phyloP scores from a whole-genome alignment of 2,888 invertebrate genomes.

The Gymnoscelis rufifasciata region DNA sequence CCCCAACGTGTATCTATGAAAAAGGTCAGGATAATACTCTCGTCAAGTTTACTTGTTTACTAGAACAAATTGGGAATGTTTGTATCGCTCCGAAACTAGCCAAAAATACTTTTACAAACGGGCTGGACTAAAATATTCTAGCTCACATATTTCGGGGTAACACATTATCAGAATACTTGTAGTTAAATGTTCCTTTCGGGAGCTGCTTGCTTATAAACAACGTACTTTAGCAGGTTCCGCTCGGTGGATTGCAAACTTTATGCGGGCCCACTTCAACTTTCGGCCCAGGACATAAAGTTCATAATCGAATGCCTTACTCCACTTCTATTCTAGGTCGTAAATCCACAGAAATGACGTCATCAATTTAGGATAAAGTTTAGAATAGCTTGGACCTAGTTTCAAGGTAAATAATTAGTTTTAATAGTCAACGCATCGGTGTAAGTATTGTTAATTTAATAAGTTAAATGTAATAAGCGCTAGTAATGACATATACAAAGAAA shows the following conservation, averaged over 20 bases:
- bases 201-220: conserved; percentile 22
- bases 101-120: no score
- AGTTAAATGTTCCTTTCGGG: conserved; percentile 21
- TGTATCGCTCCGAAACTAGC: no score
- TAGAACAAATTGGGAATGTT: no score
- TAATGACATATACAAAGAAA: no score
- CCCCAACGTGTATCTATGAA: no score
- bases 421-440: no score
- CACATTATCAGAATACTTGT: conserved; percentile 18
- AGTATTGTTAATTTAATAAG: no score
- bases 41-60: no score
- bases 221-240: conserved; percentile 9
- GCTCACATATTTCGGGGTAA: conserved; percentile 7
- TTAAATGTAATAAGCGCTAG: no score
- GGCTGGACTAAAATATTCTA: conserved; percentile 3
- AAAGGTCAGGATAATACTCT: no score
- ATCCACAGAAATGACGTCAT: not conserved
- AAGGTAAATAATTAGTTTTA: no score
- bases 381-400: no score
- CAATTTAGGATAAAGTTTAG: not conserved
- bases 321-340: not conserved
- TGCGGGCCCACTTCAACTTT: not conserved
- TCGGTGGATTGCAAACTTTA: conserved; percentile 6
- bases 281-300: not conserved
- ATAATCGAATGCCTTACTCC: not conserved